These are phyloP conservation scores for Labrus mixtus DNA, from an alignment of 2,113 vertebrate genomes.

Conservation along the genomic window DNA sequence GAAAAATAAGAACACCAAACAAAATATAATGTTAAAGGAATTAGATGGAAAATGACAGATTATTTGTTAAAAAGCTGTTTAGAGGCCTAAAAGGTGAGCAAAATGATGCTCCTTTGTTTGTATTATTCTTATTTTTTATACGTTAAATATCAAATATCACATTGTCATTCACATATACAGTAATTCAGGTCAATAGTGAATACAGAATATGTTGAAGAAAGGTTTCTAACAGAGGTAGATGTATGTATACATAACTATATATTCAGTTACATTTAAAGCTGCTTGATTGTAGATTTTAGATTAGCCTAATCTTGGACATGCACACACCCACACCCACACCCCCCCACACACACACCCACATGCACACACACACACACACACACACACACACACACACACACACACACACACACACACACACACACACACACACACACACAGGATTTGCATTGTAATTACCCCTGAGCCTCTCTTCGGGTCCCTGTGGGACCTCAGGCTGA, in stretches of 20 bases:
- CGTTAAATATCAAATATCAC: neutral
- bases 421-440: conserved; percentile 61
- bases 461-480: conserved; percentile 71
- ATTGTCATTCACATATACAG: neutral
- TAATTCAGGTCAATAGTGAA: neutral
- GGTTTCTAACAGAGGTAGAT: neutral
- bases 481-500: conserved; percentile 74
- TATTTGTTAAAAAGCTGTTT: neutral
- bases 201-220: no score
- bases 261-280: conserved; percentile 23
- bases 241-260: neutral
- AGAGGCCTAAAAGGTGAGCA: neutral
- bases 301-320: conserved; percentile 61
- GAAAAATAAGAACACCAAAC: neutral
- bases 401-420: conserved; percentile 50
- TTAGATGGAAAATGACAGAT: neutral
- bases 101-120: neutral
- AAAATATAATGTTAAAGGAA: no score
- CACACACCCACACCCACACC: neutral
- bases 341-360: no score
- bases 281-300: conserved; percentile 45
- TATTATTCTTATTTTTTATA: no score
- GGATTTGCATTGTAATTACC: conserved; percentile 82
- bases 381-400: conserved; percentile 26
- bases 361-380: no score